Conservation (phyloP, 1,140 invertebrate species). For the Meloidogyne floridensis region DNA sequence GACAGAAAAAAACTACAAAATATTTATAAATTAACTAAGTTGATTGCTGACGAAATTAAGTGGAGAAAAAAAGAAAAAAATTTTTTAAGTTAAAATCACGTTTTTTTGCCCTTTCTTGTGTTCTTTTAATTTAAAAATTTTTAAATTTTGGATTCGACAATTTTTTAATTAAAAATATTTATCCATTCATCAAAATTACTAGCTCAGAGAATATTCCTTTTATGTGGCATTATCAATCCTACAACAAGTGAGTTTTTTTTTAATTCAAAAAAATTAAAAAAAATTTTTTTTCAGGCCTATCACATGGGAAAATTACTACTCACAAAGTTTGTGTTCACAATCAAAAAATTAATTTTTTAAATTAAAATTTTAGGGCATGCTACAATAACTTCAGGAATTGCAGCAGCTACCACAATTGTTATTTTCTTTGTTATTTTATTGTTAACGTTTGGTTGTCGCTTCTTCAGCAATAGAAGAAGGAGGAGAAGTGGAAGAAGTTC, state of each 20-base stretch:
- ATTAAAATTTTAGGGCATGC: constrained; percentile 44
- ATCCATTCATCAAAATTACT: neutral
- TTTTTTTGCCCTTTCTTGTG: neutral
- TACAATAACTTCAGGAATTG: constrained; percentile 56
- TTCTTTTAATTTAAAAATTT: neutral
- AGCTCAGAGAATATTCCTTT: constrained; percentile 9
- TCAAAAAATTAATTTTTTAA: neutral
- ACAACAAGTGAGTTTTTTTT: constrained; percentile 14
- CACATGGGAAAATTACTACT: constrained; percentile 63
- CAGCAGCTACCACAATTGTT: constrained; percentile 59
- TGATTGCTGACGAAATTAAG: constrained; percentile 1
- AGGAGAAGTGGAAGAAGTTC: neutral
- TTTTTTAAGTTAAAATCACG: neutral
- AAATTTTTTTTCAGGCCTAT: constrained; percentile 53
- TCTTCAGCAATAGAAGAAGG: constrained; percentile 51
- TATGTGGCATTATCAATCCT: constrained; percentile 55
- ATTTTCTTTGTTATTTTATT: constrained; percentile 60
- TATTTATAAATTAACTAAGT: neutral
- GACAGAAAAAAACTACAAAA: neutral
- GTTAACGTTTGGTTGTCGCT: constrained; percentile 59
- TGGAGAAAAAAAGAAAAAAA: neutral
- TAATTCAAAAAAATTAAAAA: neutral
- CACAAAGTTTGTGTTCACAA: constrained; percentile 26
- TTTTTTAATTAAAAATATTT: neutral
- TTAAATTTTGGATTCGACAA: neutral